Conservation (phyloP, 1,140 invertebrate genomes). For the Potamilus streckersoni region DNA sequence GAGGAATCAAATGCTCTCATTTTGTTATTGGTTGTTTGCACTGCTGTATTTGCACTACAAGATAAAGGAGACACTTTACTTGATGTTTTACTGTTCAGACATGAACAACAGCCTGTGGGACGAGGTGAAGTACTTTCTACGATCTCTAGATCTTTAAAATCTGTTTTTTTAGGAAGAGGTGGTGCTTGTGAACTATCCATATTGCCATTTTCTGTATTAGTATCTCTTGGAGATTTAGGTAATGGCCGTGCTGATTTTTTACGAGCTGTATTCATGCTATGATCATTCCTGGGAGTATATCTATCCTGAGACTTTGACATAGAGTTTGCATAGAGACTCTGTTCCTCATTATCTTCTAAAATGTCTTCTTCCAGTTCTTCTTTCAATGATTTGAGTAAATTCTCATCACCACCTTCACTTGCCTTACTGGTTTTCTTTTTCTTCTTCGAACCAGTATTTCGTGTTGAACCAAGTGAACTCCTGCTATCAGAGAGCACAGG, state of each 20-base stretch:
- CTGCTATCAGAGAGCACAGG: constrained; percentile 47
- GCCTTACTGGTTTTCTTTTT: constrained; percentile 50
- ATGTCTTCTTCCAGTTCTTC: constrained; percentile 53
- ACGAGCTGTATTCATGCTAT: too few species aligned
- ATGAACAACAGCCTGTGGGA: too few species aligned
- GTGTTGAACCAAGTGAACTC: constrained; percentile 35
- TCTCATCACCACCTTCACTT: constrained; percentile 44
- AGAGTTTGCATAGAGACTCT: constrained; percentile 21
- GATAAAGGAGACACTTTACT: constrained; percentile 22
- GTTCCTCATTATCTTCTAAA: constrained; percentile 52
- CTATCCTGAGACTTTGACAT: constrained; percentile 12
- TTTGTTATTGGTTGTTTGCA: constrained; percentile 10
- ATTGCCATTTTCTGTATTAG: too few species aligned
- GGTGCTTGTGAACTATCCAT: too few species aligned
- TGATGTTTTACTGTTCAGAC: too few species aligned
- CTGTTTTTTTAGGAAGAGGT: too few species aligned
- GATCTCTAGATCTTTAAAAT: too few species aligned
- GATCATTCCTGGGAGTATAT: not conserved
- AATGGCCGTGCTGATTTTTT: constrained; percentile 1
- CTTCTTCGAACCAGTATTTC: constrained; percentile 33
- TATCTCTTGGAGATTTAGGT: constrained; percentile 22
- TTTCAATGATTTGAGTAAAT: constrained; percentile 51
- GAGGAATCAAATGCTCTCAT: too few species aligned
- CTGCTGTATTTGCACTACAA: constrained; percentile 19
- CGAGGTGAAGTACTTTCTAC: too few species aligned